Conservation (phyloP, 2,113 vertebrate genomes). For the Lathamus discolor region DNA sequence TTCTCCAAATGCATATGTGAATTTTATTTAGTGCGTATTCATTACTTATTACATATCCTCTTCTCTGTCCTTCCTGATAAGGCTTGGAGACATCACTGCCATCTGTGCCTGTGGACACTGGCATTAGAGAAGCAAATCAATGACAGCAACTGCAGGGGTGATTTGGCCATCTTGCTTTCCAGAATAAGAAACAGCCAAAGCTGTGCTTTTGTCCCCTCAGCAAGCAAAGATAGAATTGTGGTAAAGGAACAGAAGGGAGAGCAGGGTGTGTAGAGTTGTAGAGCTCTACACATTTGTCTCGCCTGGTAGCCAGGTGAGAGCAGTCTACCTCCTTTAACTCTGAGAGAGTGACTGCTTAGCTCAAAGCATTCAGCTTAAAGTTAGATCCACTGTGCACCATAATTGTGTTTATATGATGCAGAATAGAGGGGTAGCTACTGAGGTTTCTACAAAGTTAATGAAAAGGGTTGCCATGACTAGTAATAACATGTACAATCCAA, state of each 20-base stretch:
- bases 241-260: neutral
- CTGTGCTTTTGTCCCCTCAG: neutral
- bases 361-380: neutral
- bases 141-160: neutral
- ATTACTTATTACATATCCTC: neutral
- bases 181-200: neutral
- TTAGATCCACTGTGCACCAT: neutral
- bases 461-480: neutral
- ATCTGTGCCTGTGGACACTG: neutral
- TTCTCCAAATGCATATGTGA: neutral
- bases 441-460: neutral
- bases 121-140: neutral
- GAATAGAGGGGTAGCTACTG: neutral
- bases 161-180: neutral
- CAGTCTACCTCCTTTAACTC: neutral
- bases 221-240: neutral
- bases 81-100: neutral
- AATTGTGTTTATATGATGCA: neutral
- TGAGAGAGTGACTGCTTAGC: neutral
- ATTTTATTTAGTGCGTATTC: neutral
- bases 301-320: neutral
- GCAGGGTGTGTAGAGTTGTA: neutral
- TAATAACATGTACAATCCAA: neutral
- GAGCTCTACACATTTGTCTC: neutral
- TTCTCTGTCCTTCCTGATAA: neutral